Evolutionary conservation across 2,888 invertebrate species (phyloP).

Genomic region (Tuberolachnus salignus): DNA sequence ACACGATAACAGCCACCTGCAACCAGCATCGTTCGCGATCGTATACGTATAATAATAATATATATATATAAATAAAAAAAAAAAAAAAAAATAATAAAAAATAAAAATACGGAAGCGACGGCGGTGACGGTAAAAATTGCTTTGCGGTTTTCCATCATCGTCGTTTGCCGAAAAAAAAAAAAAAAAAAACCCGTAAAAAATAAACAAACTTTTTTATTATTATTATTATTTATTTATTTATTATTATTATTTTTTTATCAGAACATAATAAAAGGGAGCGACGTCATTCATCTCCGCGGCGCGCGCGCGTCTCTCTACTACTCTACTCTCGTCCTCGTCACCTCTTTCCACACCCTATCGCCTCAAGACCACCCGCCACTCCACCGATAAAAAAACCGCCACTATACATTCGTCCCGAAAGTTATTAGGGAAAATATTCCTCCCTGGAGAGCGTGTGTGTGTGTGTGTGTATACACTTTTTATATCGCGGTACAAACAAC

Average conservation of each 20-base stretch:
- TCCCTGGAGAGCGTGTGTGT: conserved; percentile 14
- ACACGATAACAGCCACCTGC: neutral
- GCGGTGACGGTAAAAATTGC: conserved; percentile 26
- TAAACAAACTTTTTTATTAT: conserved; percentile 51
- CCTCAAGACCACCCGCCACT: neutral
- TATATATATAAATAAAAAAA: neutral
- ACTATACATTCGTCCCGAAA: neutral
- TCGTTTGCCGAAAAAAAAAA: conserved; percentile 25
- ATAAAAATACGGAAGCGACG: conserved; percentile 12
- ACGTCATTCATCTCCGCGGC: conserved; percentile 38
- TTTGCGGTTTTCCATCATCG: conserved; percentile 48
- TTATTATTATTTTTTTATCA: conserved; percentile 39
- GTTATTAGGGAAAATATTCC: conserved; percentile 53
- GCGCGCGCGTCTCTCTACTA: neutral
- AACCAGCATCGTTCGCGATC: neutral
- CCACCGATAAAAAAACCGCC: neutral
- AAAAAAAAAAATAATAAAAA: too few relatives aligned
- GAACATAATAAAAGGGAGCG: conserved; percentile 47
- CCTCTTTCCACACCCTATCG: neutral
- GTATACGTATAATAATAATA: neutral
- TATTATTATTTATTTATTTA: conserved; percentile 30
- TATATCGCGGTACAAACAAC: conserved; percentile 24
- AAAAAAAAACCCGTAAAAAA: conserved; percentile 35
- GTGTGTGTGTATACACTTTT: neutral
- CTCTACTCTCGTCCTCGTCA: too few relatives aligned